phyloP scores from a whole-genome alignment of 2,113 vertebrate genomes.

The Zapornia atra region DNA sequence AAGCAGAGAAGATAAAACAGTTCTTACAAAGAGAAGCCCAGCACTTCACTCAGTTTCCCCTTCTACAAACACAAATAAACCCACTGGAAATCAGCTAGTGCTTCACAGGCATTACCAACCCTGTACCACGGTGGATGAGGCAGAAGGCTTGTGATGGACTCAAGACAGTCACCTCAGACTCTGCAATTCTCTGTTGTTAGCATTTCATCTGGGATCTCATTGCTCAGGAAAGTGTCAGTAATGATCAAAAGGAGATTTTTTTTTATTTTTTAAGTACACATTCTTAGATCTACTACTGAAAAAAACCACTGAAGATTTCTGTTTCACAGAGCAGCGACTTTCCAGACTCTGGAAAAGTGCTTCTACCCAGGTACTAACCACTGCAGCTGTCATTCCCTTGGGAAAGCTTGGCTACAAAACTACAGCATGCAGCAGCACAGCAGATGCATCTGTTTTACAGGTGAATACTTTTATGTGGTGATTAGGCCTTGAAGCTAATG shows the following conservation, averaged over 20 bases:
- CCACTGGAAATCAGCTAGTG: neutral
- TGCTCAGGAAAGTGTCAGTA: neutral
- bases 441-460: neutral
- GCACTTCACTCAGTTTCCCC: neutral
- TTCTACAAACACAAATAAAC: neutral
- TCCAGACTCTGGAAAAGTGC: neutral
- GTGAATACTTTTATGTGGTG: neutral
- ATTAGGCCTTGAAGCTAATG: neutral
- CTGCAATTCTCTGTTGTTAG: neutral
- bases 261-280: neutral
- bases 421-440: neutral
- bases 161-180: neutral
- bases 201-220: neutral
- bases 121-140: fast-evolving
- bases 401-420: neutral
- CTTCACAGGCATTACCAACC: neutral
- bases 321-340: neutral
- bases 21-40: neutral
- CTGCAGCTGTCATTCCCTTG: neutral
- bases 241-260: neutral
- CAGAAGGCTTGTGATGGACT: neutral
- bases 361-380: neutral
- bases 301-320: neutral
- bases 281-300: neutral
- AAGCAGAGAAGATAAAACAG: constrained; percentile 8